phyloP scores from a whole-genome alignment of 1,140 invertebrate species.

The Drosophila kanapiae region DNA sequence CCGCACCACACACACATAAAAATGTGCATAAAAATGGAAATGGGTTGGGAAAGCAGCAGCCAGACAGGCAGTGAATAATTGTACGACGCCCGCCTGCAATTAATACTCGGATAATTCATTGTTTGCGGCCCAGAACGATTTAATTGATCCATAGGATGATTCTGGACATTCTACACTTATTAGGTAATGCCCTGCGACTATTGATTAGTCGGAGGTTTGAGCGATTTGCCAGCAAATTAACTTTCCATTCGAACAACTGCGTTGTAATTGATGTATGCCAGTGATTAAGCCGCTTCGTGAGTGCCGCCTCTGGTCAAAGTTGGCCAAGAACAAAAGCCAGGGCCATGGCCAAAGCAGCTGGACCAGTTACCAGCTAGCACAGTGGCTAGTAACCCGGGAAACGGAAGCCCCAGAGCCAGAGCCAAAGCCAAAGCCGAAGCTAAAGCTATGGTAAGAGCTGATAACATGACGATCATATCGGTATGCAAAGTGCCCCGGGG shows the following conservation, averaged over 20 bases:
- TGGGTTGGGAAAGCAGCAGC: constrained; percentile 22
- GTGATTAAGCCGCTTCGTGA: constrained; percentile 47
- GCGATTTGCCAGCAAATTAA: constrained; percentile 17
- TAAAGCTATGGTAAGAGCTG: constrained; percentile 38
- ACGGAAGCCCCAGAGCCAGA: constrained; percentile 14
- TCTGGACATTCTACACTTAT: constrained; percentile 5
- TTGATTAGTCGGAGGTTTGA: constrained; percentile 11
- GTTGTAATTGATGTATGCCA: constrained; percentile 37
- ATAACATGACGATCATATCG: constrained; percentile 68
- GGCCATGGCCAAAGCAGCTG: constrained; percentile 5
- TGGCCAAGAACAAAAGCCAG: constrained; percentile 18
- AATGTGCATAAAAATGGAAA: constrained; percentile 28
- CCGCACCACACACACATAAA: not conserved
- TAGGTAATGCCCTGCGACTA: not conserved
- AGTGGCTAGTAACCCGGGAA: constrained; percentile 12
- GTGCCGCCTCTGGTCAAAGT: constrained; percentile 34
- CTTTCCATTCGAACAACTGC: constrained; percentile 12
- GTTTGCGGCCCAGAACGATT: not conserved
- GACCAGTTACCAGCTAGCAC: constrained; percentile 1
- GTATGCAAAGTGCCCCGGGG: constrained; percentile 60
- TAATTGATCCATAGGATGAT: constrained; percentile 12
- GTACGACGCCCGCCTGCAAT: constrained; percentile 22
- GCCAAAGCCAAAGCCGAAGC: constrained; percentile 4
- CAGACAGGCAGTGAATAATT: not conserved
- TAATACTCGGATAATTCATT: constrained; percentile 16